A percentile compares a stretch with the other conserved stretches of the same genome.
phyloP scores from a whole-genome alignment of 2,888 invertebrate genomes.

The Xanthostigma xanthostigma region DNA sequence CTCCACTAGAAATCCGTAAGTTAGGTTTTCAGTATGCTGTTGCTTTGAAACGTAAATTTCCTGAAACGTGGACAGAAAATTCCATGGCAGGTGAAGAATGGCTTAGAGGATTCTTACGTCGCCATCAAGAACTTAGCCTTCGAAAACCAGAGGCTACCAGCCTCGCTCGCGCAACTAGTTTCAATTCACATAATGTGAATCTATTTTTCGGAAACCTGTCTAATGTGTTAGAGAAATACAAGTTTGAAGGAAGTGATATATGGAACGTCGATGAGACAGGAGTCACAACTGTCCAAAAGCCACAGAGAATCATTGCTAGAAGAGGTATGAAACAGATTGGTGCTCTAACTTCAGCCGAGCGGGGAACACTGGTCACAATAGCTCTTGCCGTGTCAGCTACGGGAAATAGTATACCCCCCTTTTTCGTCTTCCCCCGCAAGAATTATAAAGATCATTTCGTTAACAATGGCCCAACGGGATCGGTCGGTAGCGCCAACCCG shows the following conservation, averaged over 20 bases:
- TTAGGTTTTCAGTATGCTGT: constrained; percentile 15
- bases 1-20: constrained; percentile 12
- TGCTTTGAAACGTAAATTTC: constrained; percentile 10
- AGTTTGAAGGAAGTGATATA: constrained; percentile 13
- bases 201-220: constrained; percentile 15
- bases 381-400: constrained; percentile 16
- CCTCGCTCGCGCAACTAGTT: constrained; percentile 16
- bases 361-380: constrained; percentile 20
- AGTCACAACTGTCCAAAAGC: constrained; percentile 19
- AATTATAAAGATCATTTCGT: constrained; percentile 11
- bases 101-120: constrained; percentile 17
- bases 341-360: constrained; percentile 22
- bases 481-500: constrained; percentile 12
- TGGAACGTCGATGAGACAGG: constrained; percentile 24
- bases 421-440: constrained; percentile 18
- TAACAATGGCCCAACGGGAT: constrained; percentile 10
- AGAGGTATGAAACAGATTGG: constrained; percentile 24
- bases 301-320: constrained; percentile 21
- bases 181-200: constrained; percentile 17
- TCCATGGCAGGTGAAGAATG: constrained; percentile 19
- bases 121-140: constrained; percentile 15
- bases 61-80: constrained; percentile 13
- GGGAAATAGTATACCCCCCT: constrained; percentile 18
- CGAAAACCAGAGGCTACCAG: constrained; percentile 18
- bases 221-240: constrained; percentile 12